Evolutionary conservation across 2,888 invertebrate genomes (phyloP), one percentile per base, ranked within the genome.

Genomic region (Azorinus chamasolen): DNA sequence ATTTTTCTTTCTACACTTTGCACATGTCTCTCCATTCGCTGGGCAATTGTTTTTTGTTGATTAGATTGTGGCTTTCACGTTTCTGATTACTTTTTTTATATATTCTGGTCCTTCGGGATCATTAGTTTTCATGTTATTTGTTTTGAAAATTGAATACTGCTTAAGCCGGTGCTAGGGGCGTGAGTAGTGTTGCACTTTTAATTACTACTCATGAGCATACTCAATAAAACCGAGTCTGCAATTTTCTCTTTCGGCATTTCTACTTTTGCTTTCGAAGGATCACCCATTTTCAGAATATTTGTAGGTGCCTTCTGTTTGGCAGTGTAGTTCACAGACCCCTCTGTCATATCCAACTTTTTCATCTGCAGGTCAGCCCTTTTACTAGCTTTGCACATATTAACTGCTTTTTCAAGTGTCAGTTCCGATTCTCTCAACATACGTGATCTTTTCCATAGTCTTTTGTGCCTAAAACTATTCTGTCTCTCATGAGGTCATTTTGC

Each of bases 321-420:
- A 14, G 46, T 43, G 25, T 59, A 59, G 25, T 59, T 8, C 24
- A 59, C 59, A 12, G 51, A 18, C n/a, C 46, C 45, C n/a, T 39
- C 37, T 45, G 43, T 8, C 20, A 18, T 20, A 32, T 20, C 4
- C 3, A 46, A 18, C 43, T 59, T 59, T 43, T 27, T 46, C 45
- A 59, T 46, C 46, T 46, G 46, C n/a, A 24, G 25, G 46, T 59
- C 18, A 24, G 46, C 59, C 12, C 22, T 59, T 45, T 59, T 46
- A 22, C 22, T 46, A 12, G 20, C 27, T 22, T 46, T 2, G 27
- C 59, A 45, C 59, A 45, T 45, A 24, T 59, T 27, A 2, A 59
- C 46, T 25, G 59, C 46, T 45, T 46, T 59, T 5, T 59, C 46
- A 3, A 59, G 41, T 25, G 59, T 45, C 16, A 51, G 16, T 10